Percentiles rank a stretch among this genome's conserved stretches.
Conservation (phyloP, 2,888 invertebrate genomes). For the Tuberolachnus salignus region DNA sequence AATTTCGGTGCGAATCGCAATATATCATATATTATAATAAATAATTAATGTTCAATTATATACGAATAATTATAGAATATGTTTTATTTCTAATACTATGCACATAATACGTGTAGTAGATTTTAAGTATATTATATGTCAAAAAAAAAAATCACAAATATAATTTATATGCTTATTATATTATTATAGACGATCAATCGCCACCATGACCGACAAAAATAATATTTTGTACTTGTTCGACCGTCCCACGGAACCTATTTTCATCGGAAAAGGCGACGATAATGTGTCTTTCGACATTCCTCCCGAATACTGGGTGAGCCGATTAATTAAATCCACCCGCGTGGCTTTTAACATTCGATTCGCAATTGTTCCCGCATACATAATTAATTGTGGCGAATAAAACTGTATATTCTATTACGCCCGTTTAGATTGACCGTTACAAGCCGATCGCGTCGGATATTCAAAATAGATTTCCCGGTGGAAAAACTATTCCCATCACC, state of each 20-base stretch:
- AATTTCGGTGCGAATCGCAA: no score
- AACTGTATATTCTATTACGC: not conserved
- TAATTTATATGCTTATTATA: no score
- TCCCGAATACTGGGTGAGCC: slow-evolving; percentile 68
- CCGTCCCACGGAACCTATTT: slow-evolving; percentile 77
- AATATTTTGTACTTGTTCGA: slow-evolving; percentile 72
- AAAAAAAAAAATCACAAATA: no score
- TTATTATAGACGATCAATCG: not conserved
- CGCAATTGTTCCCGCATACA: no score
- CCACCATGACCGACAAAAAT: slow-evolving; percentile 34
- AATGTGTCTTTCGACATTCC: slow-evolving; percentile 69
- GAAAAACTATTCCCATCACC: slow-evolving; percentile 64
- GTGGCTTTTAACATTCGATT: no score
- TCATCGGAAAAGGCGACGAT: slow-evolving; percentile 73
- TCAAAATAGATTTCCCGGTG: slow-evolving; percentile 67
- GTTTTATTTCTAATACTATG: no score
- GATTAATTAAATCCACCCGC: not conserved
- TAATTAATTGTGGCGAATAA: not conserved
- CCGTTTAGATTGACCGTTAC: slow-evolving; percentile 66
- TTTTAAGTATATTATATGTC: no score
- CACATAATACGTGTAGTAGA: no score
- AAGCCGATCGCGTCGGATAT: slow-evolving; percentile 68
- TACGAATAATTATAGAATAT: no score
- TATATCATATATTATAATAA: no score
- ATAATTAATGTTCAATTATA: no score